Percentiles rank a stretch among this genome's conserved stretches.
Conservation (phyloP, 2,797 vertebrate species). For the Chelonia mydas region DNA sequence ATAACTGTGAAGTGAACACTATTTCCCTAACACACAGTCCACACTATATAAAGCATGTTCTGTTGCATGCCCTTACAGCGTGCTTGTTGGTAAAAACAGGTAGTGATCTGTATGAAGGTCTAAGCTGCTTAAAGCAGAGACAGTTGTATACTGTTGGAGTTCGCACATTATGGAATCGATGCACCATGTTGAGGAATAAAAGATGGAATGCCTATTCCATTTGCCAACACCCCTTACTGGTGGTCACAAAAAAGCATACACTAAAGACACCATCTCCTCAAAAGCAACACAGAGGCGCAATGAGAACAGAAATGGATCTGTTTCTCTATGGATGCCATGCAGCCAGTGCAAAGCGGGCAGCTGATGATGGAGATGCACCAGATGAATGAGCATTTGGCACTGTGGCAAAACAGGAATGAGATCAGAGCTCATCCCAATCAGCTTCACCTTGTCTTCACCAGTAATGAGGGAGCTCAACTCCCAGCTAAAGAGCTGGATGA, state of each 20-base stretch:
- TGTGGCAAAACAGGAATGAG: neutral
- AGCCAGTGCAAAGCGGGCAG: neutral
- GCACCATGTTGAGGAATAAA: accelerated
- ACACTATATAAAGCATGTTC: accelerated
- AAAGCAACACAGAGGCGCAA: too few species aligned
- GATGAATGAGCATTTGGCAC: neutral
- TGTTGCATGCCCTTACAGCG: neutral
- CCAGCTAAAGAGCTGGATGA: neutral
- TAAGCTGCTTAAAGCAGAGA: neutral
- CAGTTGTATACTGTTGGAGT: neutral
- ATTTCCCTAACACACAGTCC: neutral
- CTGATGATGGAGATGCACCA: neutral
- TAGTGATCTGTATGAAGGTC: accelerated
- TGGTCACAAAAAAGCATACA: neutral
- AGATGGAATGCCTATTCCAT: neutral
- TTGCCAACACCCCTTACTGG: neutral
- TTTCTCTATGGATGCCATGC: accelerated
- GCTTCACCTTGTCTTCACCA: neutral
- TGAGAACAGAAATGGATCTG: neutral
- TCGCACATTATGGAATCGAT: neutral
- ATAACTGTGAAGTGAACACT: neutral
- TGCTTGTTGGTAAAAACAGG: neutral
- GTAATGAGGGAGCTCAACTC: neutral
- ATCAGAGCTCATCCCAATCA: neutral
- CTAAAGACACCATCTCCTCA: neutral